Percentiles rank a stretch among this genome's conserved stretches.
Evolutionary conservation across 2,113 vertebrate genomes (phyloP).

Genomic region (Pangasianodon gigas): DNA sequence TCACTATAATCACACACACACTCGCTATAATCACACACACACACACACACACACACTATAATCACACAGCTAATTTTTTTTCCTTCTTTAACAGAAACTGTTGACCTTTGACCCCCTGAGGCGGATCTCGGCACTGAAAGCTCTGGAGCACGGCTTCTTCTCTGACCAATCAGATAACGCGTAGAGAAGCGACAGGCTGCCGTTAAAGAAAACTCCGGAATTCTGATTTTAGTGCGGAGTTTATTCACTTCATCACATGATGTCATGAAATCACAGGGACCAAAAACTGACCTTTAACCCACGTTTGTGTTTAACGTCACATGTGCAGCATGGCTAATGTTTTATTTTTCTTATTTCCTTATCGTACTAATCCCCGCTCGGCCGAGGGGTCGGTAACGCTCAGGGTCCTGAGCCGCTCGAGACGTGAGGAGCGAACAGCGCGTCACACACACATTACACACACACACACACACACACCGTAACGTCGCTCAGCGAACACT

Average conservation of each 20-base stretch:
- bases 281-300: background rate
- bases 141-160: conserved; percentile 79
- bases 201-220: background rate
- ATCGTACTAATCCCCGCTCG: background rate
- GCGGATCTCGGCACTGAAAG: conserved; percentile 81
- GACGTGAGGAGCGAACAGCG: background rate
- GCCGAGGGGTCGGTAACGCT: background rate
- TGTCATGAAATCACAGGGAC: background rate
- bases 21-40: background rate
- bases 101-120: conserved; percentile 83
- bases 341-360: background rate
- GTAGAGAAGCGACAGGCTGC: background rate
- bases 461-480: no score
- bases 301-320: background rate
- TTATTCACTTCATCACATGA: background rate
- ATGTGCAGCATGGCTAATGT: background rate
- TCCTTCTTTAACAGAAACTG: conserved; percentile 76
- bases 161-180: conserved; percentile 33
- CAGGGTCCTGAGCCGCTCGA: background rate
- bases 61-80: background rate
- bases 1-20: background rate
- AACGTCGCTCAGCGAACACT: background rate
- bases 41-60: background rate
- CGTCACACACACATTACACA: no score
- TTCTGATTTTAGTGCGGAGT: background rate